These are phyloP conservation scores for Campylomormyrus tamandua DNA, from an alignment of 2,113 vertebrate genomes.

Conservation along the genomic window DNA sequence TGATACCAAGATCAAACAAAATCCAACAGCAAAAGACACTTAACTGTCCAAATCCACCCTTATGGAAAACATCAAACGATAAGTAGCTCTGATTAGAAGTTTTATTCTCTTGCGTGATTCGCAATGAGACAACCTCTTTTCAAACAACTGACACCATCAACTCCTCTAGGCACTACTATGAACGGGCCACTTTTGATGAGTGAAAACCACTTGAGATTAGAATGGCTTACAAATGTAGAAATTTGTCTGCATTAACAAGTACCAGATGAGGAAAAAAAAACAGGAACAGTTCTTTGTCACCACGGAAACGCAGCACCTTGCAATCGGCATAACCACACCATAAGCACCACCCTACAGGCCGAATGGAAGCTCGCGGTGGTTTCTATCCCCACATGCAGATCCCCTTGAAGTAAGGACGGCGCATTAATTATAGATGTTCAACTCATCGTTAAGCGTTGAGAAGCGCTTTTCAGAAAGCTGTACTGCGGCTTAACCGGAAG, in stretches of 20 bases:
- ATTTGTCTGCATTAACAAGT: background rate
- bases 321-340: background rate
- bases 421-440: background rate
- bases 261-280: background rate
- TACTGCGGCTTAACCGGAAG: background rate
- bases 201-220: background rate
- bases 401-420: background rate
- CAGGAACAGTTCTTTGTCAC: background rate
- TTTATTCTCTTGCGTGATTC: background rate
- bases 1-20: background rate
- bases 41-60: background rate
- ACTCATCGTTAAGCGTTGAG: background rate
- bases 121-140: background rate
- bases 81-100: background rate
- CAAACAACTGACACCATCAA: background rate
- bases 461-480: background rate
- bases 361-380: background rate
- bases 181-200: background rate
- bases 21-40: background rate
- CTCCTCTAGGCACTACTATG: background rate
- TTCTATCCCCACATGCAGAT: background rate
- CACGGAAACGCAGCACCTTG: background rate
- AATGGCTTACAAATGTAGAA: background rate
- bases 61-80: background rate
- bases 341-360: background rate